Evolutionary conservation across 1,140 invertebrate species (phyloP).

Genomic region (Drosophila mayri): DNA sequence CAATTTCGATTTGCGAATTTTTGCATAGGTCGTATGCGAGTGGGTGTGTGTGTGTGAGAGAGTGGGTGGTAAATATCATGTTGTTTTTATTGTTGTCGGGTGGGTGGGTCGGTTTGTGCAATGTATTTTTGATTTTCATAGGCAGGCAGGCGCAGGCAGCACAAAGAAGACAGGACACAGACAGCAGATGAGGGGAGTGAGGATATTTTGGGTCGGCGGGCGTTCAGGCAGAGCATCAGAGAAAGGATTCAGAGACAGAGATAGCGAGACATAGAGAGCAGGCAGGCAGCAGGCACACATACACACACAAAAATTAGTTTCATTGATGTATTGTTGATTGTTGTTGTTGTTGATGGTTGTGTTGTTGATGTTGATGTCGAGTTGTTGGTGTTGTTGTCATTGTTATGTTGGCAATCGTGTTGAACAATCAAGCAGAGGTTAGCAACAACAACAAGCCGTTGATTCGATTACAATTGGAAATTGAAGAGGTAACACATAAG

Average conservation of each 20-base stretch:
- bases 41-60: slow-evolving; percentile 33
- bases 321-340: slow-evolving; percentile 31
- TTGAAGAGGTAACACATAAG: slow-evolving; percentile 50
- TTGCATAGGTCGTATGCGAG: slow-evolving; percentile 43
- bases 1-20: slow-evolving; percentile 77
- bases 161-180: slow-evolving; percentile 58
- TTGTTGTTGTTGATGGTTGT: slow-evolving; percentile 33
- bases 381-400: slow-evolving; percentile 34
- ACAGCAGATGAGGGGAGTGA: slow-evolving; percentile 34
- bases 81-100: slow-evolving; percentile 14
- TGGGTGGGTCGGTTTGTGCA: slow-evolving; percentile 50
- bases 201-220: slow-evolving; percentile 32
- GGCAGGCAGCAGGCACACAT: slow-evolving; percentile 60
- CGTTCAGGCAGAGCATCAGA: slow-evolving; percentile 36
- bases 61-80: slow-evolving; percentile 32
- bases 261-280: slow-evolving; percentile 29
- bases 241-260: slow-evolving; percentile 25
- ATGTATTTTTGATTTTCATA: slow-evolving; percentile 47
- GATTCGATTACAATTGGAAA: slow-evolving; percentile 60
- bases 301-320: slow-evolving; percentile 41
- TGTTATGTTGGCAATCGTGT: slow-evolving; percentile 60
- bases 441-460: slow-evolving; percentile 76
- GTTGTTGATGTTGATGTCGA: slow-evolving; percentile 39
- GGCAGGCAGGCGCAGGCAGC: slow-evolving; percentile 54
- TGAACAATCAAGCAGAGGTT: slow-evolving; percentile 48